Evolutionary conservation across 2,888 invertebrate species (phyloP), one percentile per base, ranked within the genome.

Genomic region (Polyploca ridens): DNA sequence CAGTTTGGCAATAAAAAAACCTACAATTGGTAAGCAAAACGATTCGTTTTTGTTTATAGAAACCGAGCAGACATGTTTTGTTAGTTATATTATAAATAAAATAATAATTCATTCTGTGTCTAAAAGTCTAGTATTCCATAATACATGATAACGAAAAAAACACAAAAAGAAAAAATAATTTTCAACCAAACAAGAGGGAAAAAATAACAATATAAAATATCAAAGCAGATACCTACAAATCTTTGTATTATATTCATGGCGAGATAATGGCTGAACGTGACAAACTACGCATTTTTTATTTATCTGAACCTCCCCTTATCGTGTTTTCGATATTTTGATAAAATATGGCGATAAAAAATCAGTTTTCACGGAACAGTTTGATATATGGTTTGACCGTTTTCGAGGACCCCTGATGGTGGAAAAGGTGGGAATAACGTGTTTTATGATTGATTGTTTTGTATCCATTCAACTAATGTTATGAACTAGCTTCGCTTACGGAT

Each of bases 191-290:
- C 54, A 19, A 64, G 63, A 67, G 57, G 63, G 44, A 62, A 63
- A 61, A 62, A 64, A 66, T 4, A 19, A 16, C 49, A 10, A 49
- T 49, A 49, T 49, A 49, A 67, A 64, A 66, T 60, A 46, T 72
- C 74, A 75, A 75, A 75, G 71, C 62, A 49, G 63, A 65, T 63
- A 63, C 64, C 46, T 64, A 67, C 69, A 66, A 70, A 71, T 73
- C 71, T 69, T 70, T 70, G 65, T 64, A 44, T 54, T 54, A 67
- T 66, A 65, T 66, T 69, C 67, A 67, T 64, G 44, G 63, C 64
- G 61, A 69, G 70, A 70, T 73, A 75, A 75, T 73, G 68, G 73
- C 59, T 54, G 33, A 19, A 63, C 69, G 73, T 73, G 70, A 75
- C 70, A 69, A 70, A 72, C 65, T 68, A 67, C 62, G 64, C 62